phyloP scores from a whole-genome alignment of 2,113 vertebrate genomes.

The Heterochromis multidens region DNA sequence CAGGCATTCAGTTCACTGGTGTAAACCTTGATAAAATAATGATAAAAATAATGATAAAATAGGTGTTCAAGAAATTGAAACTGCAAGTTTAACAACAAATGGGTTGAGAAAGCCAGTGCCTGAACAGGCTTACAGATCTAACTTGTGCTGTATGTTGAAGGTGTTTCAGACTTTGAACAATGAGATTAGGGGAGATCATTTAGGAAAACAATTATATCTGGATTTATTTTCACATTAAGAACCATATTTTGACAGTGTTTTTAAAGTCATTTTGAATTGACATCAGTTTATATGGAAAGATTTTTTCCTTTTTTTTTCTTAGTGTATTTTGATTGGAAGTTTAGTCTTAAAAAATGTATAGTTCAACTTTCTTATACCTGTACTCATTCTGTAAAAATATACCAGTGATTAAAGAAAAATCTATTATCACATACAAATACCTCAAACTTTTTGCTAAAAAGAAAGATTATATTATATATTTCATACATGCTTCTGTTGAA shows the following conservation, averaged over 20 bases:
- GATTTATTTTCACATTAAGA: background rate
- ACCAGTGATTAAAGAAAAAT: no score
- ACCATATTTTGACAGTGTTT: background rate
- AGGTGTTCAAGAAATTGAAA: background rate
- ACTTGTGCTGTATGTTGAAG: background rate
- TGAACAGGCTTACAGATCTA: background rate
- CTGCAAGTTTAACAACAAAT: background rate
- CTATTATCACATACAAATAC: background rate
- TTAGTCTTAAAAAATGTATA: background rate
- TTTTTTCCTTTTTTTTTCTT: fast-evolving
- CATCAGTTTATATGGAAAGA: background rate
- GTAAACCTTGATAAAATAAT: no score
- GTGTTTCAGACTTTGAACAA: background rate
- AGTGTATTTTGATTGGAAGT: background rate
- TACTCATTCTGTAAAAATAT: background rate
- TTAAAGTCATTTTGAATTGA: background rate
- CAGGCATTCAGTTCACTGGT: background rate
- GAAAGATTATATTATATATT: background rate
- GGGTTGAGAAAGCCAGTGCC: fast-evolving
- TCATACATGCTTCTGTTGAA: background rate
- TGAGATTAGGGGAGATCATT: background rate
- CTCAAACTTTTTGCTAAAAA: background rate
- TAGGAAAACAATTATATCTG: background rate
- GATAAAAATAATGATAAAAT: no score
- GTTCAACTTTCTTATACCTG: background rate